Evolutionary conservation across 2,797 vertebrate genomes (phyloP), one percentile per base, ranked within the genome.

Genomic region (Periparus ater): DNA sequence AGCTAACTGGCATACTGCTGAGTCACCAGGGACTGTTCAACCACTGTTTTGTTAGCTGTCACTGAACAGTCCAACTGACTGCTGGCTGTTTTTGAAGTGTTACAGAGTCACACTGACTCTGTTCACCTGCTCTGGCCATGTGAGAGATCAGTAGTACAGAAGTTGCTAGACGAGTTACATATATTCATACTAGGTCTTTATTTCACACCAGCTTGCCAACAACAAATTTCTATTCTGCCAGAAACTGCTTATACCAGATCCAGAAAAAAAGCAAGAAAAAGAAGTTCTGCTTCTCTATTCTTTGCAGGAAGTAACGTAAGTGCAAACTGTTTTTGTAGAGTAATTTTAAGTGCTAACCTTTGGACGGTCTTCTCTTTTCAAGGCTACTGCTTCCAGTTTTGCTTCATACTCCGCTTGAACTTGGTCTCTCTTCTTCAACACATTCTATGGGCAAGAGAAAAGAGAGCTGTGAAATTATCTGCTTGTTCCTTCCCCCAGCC

Each of bases 401-500:
- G 99, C 98, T 97, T 99, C 99, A 23, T 99, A 99, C 91, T 99
- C 99, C 0, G 99, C 99, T 98, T 99, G 99, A 82, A 99, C 98
- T 91, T 99, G 99, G 96, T 99, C 99, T 92, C 99, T 98, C 97
- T 99, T 99, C 98, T 99, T 99, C 95, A 99, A 88, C 38, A 99
- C 99, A 27, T 97, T 99, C 99, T 99, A 96, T 6, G 44, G 32
- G 38, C 79, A 65, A 92, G 22, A 97, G 71, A 81, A 88, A 88
- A 88, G n/a, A 61, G 10, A 94, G 17, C 2, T 70, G 22, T 86
- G 19, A 95, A 80, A 5, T 5, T 12, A 90, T 21, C 32, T n/a
- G 70, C n/a, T 66, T 58, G 27, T 26, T 93, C 23, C 21, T 48
- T 71, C 23, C 25, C 13, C 8, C 11, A 47, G 30, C 19, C 48